Conservation (phyloP, 2,888 invertebrate species). For the Muscina levida region DNA sequence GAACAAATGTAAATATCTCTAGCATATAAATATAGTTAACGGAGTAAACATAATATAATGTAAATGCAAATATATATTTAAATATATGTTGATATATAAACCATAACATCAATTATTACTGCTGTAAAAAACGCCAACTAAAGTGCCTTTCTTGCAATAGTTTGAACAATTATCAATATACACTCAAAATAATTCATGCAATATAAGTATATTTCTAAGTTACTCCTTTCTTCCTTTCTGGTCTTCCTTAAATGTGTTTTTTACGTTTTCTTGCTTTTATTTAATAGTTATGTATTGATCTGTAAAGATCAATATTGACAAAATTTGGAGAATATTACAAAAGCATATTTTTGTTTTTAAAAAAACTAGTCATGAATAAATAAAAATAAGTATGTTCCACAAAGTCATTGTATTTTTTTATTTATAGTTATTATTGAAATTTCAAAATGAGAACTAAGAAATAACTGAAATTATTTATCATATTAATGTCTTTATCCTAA, state of each 20-base stretch:
- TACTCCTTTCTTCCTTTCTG: constrained; percentile 26
- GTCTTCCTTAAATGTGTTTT: no score
- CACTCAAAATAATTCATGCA: constrained; percentile 11
- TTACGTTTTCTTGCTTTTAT: background rate
- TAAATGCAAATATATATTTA: no score
- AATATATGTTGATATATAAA: constrained; percentile 6
- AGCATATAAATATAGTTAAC: no score
- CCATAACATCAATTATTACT: background rate
- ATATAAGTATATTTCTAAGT: no score
- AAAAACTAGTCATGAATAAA: constrained; percentile 60
- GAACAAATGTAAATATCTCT: no score
- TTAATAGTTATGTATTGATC: background rate
- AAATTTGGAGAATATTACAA: background rate
- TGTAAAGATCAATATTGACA: no score
- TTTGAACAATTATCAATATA: background rate
- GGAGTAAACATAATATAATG: no score
- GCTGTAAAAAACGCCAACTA: no score
- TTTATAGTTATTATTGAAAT: no score
- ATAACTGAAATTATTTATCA: no score
- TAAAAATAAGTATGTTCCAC: no score
- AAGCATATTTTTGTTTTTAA: constrained; percentile 13
- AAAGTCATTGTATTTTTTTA: constrained; percentile 47
- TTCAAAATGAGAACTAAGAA: no score
- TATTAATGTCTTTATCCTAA: constrained; percentile 58
- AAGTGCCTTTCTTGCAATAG: constrained; percentile 45